Evolutionary conservation across 2,888 invertebrate species (phyloP).

Genomic region (Leptothorax acervorum): DNA sequence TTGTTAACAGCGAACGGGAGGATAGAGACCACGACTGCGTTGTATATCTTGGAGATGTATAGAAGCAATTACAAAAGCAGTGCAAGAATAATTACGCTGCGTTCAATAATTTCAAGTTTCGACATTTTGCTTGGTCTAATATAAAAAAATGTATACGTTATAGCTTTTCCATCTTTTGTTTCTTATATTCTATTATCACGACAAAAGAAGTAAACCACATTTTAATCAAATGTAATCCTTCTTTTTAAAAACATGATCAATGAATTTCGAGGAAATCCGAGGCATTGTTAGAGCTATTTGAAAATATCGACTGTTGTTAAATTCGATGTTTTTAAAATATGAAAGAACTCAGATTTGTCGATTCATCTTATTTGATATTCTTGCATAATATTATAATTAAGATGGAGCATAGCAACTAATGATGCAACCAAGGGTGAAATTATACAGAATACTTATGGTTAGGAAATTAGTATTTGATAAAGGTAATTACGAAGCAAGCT

Average conservation of each 20-base stretch:
- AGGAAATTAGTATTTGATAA: background rate
- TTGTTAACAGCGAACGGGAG: constrained; percentile 36
- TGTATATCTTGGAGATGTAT: constrained; percentile 30
- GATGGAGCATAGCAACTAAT: background rate
- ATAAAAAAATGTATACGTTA: background rate
- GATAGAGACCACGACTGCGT: constrained; percentile 9
- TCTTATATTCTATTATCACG: background rate
- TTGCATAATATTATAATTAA: background rate
- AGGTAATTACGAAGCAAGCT: background rate
- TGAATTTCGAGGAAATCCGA: background rate
- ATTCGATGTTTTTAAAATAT: background rate
- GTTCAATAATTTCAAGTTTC: constrained; percentile 3
- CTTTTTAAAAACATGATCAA: background rate
- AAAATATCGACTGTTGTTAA: background rate
- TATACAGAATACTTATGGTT: background rate
- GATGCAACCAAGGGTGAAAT: background rate
- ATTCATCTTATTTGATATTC: background rate
- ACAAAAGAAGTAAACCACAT: background rate
- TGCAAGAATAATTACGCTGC: constrained; percentile 2
- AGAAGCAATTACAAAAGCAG: constrained; percentile 27
- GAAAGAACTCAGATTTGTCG: background rate
- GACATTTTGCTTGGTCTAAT: background rate
- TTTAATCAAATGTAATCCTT: background rate
- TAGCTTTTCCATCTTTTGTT: background rate
- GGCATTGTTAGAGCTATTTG: background rate